A percentile compares a stretch with the other conserved stretches of the same genome.
These are phyloP conservation scores for Girardia tigrina DNA, from an alignment of 2,888 invertebrate species.

Conservation along the genomic window DNA sequence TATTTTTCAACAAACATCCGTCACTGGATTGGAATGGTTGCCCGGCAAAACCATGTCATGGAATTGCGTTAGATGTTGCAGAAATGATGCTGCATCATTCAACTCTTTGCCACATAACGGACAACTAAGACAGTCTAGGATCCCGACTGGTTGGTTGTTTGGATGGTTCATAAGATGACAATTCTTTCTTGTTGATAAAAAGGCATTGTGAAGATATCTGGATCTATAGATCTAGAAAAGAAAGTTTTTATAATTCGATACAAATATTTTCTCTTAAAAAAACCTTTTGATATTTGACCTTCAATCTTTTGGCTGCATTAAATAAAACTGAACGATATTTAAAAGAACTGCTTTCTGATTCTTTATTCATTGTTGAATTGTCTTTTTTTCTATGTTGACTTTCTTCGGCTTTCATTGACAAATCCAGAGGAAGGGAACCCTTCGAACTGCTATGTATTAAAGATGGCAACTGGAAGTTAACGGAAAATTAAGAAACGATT, in stretches of 20 bases:
- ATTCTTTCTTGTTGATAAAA: background rate
- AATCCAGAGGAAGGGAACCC: background rate
- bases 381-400: background rate
- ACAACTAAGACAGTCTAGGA: background rate
- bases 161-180: background rate
- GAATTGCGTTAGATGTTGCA: conserved; percentile 8
- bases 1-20: background rate
- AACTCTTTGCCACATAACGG: conserved; percentile 15
- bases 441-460: background rate
- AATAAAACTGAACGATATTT: background rate
- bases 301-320: conserved; percentile 1
- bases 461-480: background rate
- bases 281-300: conserved; percentile 23
- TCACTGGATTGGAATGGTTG: background rate
- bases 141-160: background rate
- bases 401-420: conserved; percentile 12
- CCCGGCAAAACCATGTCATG: conserved; percentile 19
- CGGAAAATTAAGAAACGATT: background rate
- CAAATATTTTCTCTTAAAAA: background rate
- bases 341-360: background rate
- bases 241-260: background rate
- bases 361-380: background rate
- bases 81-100: conserved; percentile 1
- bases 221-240: background rate
- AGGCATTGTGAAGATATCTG: background rate